These are phyloP conservation scores for Lagocephalus sceleratus DNA, from an alignment of 2,797 vertebrate species.

Conservation along the genomic window DNA sequence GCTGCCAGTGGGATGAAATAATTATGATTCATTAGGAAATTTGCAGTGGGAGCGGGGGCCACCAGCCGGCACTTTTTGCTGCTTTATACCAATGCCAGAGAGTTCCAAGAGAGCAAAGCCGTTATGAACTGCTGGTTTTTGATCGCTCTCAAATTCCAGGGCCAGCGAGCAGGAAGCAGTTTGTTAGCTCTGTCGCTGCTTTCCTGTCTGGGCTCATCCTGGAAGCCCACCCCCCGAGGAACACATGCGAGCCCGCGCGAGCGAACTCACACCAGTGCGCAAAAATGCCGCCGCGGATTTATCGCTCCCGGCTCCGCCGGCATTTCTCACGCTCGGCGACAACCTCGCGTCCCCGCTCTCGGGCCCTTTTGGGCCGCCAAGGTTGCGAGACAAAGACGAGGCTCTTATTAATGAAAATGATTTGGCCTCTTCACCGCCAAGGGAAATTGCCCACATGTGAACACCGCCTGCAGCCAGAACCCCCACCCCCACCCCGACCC, in stretches of 20 bases:
- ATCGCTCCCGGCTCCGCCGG: conserved; percentile 14
- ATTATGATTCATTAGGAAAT: conserved; percentile 7
- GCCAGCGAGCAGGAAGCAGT: too few species aligned
- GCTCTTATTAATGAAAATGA: conserved; percentile 12
- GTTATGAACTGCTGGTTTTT: too few species aligned
- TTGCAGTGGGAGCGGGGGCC: background rate
- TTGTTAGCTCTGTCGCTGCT: too few species aligned
- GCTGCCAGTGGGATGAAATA: conserved; percentile 5
- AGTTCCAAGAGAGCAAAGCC: too few species aligned
- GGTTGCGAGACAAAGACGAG: too few species aligned
- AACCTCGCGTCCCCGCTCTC: conserved; percentile 10
- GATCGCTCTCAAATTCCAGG: too few species aligned
- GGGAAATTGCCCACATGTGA: conserved; percentile 28
- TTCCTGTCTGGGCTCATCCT: background rate
- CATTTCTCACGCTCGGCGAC: conserved; percentile 55
- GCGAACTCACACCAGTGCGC: conserved; percentile 26
- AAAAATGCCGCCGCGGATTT: conserved; percentile 32
- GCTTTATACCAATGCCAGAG: too few species aligned
- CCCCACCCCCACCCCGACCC: conserved; percentile 12
- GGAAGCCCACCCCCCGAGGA: too few species aligned
- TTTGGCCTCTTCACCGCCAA: conserved; percentile 17
- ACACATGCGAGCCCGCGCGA: background rate
- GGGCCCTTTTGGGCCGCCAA: too few species aligned
- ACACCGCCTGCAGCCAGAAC: conserved; percentile 26
- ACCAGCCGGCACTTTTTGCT: too few species aligned